phyloP scores from a whole-genome alignment of 2,888 invertebrate genomes.

The Harpalus rufipes region DNA sequence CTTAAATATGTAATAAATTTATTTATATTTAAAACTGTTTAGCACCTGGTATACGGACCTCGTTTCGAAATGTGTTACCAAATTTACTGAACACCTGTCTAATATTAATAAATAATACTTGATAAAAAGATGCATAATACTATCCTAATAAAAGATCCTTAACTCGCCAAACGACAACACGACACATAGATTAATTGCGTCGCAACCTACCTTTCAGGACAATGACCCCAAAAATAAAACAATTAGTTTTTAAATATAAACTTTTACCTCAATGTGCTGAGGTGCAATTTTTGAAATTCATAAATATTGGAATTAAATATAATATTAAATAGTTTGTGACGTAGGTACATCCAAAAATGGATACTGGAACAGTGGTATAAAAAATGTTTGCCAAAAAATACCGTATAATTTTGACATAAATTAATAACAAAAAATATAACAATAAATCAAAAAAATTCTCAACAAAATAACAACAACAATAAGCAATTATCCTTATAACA shows the following conservation, averaged over 20 bases:
- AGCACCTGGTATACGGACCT: conserved; percentile 51
- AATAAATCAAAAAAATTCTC: not conserved
- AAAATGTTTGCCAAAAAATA: not conserved
- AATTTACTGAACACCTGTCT: conserved; percentile 37
- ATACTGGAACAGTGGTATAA: not conserved
- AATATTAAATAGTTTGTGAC: not conserved
- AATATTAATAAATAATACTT: conserved; percentile 15
- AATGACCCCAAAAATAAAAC: not conserved
- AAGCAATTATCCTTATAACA: not conserved
- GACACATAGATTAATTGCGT: not conserved
- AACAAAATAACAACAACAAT: not conserved
- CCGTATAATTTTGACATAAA: not conserved
- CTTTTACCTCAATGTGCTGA: not conserved
- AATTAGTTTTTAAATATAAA: not conserved
- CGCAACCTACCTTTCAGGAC: not conserved
- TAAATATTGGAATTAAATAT: too few species aligned
- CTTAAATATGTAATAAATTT: conserved; percentile 52
- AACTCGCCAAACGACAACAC: too few species aligned
- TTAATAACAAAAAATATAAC: conserved; percentile 5
- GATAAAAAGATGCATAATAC: not conserved
- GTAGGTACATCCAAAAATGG: not conserved
- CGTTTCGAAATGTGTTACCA: conserved; percentile 47
- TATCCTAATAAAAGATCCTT: not conserved
- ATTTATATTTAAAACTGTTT: conserved; percentile 44
- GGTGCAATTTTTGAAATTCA: too few species aligned